Evolutionary conservation across 2,797 vertebrate species (phyloP).

Genomic region (Aeoliscus strigatus): DNA sequence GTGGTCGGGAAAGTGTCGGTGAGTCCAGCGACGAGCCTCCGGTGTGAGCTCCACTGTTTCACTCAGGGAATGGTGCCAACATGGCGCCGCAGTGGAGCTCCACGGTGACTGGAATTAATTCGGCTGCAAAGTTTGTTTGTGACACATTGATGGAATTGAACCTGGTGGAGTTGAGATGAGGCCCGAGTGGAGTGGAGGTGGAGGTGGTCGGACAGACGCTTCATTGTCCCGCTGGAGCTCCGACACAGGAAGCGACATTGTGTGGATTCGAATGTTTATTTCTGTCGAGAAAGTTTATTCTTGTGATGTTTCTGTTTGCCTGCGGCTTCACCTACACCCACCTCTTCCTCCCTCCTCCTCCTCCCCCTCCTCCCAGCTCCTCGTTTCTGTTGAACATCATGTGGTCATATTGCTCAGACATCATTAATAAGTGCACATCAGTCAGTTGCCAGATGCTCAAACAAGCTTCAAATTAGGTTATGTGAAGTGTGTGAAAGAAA

Average conservation of each 20-base stretch:
- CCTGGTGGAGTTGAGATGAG: no score
- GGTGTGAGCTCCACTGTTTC: no score
- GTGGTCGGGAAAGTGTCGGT: conserved; percentile 52
- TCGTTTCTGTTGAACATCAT: conserved; percentile 67
- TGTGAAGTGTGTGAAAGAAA: conserved; percentile 11
- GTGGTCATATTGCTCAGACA: conserved; percentile 57
- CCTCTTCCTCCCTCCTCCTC: no score
- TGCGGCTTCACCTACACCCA: no score
- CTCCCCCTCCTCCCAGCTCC: conserved; percentile 22
- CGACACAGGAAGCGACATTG: conserved; percentile 36
- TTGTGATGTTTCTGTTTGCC: no score
- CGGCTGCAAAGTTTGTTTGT: no score
- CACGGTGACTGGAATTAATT: no score
- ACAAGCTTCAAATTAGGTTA: conserved; percentile 10
- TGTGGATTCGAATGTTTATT: conserved; percentile 34
- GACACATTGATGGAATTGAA: no score
- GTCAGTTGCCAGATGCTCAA: conserved; percentile 9
- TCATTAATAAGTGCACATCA: no score
- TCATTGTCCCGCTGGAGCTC: conserved; percentile 43
- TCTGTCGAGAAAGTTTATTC: conserved; percentile 3
- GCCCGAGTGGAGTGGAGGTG: conserved; percentile 30
- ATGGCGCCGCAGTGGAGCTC: no score
- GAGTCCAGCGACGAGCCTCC: no score
- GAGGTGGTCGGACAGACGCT: conserved; percentile 47
- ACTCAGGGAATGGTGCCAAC: no score